These are phyloP conservation scores for Vollenhovia emeryi DNA, from an alignment of 1,140 invertebrate genomes.

Conservation along the genomic window DNA sequence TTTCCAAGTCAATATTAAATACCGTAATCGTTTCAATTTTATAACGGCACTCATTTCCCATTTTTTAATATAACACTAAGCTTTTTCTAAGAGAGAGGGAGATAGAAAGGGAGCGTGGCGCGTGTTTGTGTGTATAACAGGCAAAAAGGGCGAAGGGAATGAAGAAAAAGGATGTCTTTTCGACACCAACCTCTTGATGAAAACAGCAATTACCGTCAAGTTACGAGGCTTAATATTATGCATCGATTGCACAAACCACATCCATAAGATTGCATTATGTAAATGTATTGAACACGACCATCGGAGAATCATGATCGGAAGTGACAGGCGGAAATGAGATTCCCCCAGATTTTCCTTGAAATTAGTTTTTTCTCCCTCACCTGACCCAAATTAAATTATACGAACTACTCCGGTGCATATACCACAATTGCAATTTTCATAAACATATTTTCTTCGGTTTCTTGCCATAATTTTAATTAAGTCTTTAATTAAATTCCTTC, in stretches of 20 bases:
- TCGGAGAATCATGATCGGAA: slow-evolving; percentile 42
- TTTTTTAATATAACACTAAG: not conserved
- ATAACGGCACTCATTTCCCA: not conserved
- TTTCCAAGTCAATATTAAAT: not conserved
- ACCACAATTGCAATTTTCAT: not conserved
- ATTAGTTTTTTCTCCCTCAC: slow-evolving; percentile 27
- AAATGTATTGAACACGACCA: slow-evolving; percentile 42
- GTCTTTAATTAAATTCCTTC: slow-evolving; percentile 9
- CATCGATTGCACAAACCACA: slow-evolving; percentile 29
- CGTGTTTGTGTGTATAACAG: not conserved
- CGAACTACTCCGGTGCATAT: not conserved
- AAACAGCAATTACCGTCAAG: slow-evolving; percentile 49
- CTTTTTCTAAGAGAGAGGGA: not conserved
- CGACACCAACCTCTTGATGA: not conserved
- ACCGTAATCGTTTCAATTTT: not conserved
- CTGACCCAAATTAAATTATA: slow-evolving; percentile 1
- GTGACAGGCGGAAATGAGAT: slow-evolving; percentile 27
- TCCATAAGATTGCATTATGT: slow-evolving; percentile 40
- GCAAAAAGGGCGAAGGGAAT: not conserved
- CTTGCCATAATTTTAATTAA: slow-evolving; percentile 8
- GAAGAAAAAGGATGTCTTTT: not conserved
- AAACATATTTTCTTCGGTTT: not conserved
- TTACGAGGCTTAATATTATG: slow-evolving; percentile 47
- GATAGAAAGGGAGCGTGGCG: not conserved
- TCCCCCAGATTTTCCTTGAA: slow-evolving; percentile 29